These are phyloP conservation scores for Alectura lathami DNA, from an alignment of 2,113 vertebrate genomes.

Conservation along the genomic window DNA sequence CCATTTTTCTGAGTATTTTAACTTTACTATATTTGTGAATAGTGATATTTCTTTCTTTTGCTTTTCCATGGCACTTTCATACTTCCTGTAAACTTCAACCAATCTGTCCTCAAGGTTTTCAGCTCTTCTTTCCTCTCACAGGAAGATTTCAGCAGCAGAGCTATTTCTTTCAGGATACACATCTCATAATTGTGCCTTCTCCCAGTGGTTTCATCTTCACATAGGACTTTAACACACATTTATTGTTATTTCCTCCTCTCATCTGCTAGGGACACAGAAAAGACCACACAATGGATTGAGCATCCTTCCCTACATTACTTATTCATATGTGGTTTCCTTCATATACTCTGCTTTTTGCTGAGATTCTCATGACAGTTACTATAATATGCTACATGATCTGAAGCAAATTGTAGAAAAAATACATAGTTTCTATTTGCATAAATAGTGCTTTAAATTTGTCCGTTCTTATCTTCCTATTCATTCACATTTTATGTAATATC, in stretches of 20 bases:
- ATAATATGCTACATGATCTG: neutral
- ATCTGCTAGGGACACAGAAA: neutral
- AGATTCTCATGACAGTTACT: neutral
- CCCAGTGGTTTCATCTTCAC: neutral
- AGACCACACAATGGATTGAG: fast-evolving
- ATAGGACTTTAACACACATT: neutral
- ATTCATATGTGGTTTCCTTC: neutral
- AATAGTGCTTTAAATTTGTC: neutral
- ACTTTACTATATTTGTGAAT: neutral
- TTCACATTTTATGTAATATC: neutral
- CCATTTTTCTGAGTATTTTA: neutral
- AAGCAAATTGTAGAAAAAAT: neutral
- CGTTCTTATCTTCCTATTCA: neutral
- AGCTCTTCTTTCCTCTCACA: neutral
- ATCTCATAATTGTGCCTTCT: neutral
- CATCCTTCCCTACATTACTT: neutral
- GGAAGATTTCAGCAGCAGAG: neutral
- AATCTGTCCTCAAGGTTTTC: neutral
- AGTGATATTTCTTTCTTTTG: neutral
- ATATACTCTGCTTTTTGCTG: neutral
- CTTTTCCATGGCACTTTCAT: neutral
- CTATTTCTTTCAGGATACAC: neutral
- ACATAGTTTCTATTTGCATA: neutral
- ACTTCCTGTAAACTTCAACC: neutral
- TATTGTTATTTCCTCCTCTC: neutral